These are phyloP conservation scores for Acronicta aceris DNA, from an alignment of 2,888 invertebrate genomes.

Conservation along the genomic window DNA sequence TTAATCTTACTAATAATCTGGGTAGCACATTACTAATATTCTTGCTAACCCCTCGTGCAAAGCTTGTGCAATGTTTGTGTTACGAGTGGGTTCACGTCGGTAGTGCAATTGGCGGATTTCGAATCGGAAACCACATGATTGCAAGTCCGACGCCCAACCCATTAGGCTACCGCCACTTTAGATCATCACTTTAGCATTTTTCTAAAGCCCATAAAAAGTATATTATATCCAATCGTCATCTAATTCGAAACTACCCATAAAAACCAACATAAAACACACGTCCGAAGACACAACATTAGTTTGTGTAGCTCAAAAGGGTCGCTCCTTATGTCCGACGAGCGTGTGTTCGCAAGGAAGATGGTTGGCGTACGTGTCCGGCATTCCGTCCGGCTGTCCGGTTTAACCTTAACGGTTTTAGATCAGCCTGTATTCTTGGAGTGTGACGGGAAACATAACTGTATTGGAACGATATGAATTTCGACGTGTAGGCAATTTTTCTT, in stretches of 20 bases:
- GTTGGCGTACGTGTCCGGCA: slow-evolving; percentile 72
- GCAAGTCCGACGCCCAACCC: no score
- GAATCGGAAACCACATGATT: no score
- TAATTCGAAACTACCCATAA: slow-evolving; percentile 44
- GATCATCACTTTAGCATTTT: no score
- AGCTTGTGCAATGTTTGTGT: no score
- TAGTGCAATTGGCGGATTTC: no score
- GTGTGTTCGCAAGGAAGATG: slow-evolving; percentile 70
- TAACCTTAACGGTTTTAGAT: slow-evolving; percentile 65
- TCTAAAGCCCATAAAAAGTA: background rate
- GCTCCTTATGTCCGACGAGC: slow-evolving; percentile 62
- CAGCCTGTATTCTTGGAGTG: slow-evolving; percentile 64
- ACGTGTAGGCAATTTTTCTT: slow-evolving; percentile 46
- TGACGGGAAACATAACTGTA: slow-evolving; percentile 62
- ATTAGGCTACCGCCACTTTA: no score
- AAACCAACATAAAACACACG: slow-evolving; percentile 47
- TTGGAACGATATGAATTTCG: slow-evolving; percentile 53
- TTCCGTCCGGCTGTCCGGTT: slow-evolving; percentile 35
- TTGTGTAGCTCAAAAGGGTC: slow-evolving; percentile 64
- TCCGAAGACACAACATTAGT: slow-evolving; percentile 58
- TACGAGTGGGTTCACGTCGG: no score
- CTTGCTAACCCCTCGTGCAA: no score
- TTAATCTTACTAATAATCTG: no score
- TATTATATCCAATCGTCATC: slow-evolving; percentile 10
- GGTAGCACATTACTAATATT: no score